Base-by-base conservation (phyloP, 2,113 vertebrate species). In the Zosterops lateralis region DNA sequence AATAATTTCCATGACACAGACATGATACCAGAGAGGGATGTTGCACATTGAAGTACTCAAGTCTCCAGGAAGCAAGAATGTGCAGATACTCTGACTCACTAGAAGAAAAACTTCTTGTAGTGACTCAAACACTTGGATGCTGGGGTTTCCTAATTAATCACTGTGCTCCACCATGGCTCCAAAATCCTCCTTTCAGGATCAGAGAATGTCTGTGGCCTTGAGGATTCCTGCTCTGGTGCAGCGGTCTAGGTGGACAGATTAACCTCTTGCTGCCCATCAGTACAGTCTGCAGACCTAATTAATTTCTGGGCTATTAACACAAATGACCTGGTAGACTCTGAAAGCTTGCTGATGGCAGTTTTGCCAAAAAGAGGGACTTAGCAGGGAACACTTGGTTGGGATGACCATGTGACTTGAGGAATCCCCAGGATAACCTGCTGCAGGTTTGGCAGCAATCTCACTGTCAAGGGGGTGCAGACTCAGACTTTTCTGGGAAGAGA, bases 71-170 rank as follows among this genome's bases (percentile, higher is more conserved):
- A 96, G 83, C 22, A 81, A 53, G 73, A 92, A 84, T 80, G 26
- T 90, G 76, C 53, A 67, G 75, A 64, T 86, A 96, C 83, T 94
- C 71, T 95, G 93, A 95, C 76, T 95, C 95, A 92, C 36, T 38
- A n/a, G 34, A 72, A 68, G 56, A 75, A 84, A 90, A 86, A 67
- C 72, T 64, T 65, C 68, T 47, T 80, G 31, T 40, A 53, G 60
- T 97, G 93, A 95, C 79, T 96, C 94, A 96, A 87, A 85, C 68
- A 36, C 48, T 86, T 84, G 79, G 45, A 29, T 80, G 32, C 53
- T 60, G 44, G 36, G 57, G 25, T 58, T 90, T 81, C 57, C 65
- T 60, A 45, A 68, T 88, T 95, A 92, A 77, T 91, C 79, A 78
- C 26, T 17, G 6, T 62, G 47, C 42, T 90, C 22, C 38, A 56